A percentile compares a stretch with the other conserved stretches of the same genome.
These are phyloP conservation scores for Magallana angulata DNA, from an alignment of 1,140 invertebrate species.

Conservation along the genomic window DNA sequence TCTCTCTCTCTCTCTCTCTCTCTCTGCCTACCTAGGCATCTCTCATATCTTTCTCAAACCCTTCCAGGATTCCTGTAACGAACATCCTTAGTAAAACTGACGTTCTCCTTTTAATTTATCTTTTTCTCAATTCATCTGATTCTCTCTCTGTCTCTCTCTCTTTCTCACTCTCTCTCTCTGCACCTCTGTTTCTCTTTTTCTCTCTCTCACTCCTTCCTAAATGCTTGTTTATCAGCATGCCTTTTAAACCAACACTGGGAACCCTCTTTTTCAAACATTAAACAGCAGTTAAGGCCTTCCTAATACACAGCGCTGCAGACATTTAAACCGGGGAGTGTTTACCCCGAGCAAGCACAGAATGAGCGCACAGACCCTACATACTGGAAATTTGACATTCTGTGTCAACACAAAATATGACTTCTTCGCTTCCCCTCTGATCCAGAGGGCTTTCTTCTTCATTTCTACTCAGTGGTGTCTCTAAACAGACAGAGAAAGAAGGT, in stretches of 20 bases:
- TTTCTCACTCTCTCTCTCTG: background rate
- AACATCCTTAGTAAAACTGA: background rate
- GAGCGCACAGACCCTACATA: background rate
- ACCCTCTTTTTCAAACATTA: constrained; percentile 15
- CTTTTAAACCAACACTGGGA: constrained; percentile 30
- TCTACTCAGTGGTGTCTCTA: too few relatives aligned
- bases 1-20: background rate
- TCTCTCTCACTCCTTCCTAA: constrained; percentile 2
- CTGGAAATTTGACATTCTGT: background rate
- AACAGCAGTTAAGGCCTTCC: constrained; percentile 24
- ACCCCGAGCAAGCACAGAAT: constrained; percentile 9
- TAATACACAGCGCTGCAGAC: constrained; percentile 11
- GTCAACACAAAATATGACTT: constrained; percentile 27
- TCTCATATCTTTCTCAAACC: background rate
- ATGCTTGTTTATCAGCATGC: constrained; percentile 21
- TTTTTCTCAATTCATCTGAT: background rate
- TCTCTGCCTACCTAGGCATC: background rate
- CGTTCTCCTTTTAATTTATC: too few relatives aligned
- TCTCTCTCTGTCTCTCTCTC: background rate
- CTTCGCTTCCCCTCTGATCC: background rate
- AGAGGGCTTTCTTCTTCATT: background rate
- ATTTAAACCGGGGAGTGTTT: constrained; percentile 2
- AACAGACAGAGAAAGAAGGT: too few relatives aligned
- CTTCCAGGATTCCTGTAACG: background rate
- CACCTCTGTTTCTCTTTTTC: background rate